Conservation (phyloP, 1,140 invertebrate species). For the Leptinotarsa defecta region DNA sequence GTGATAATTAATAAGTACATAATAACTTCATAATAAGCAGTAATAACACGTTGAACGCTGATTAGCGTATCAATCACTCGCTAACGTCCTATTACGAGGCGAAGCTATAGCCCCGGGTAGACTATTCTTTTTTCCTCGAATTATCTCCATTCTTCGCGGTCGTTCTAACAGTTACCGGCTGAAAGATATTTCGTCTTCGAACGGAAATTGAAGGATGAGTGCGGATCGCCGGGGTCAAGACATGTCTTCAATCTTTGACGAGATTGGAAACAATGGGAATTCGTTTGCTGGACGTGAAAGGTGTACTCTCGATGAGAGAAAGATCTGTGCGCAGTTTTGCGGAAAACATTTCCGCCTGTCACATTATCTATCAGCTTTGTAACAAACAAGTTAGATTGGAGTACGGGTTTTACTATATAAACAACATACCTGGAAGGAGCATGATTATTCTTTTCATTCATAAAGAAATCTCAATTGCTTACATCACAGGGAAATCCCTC, state of each 20-base stretch:
- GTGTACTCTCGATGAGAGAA: too few relatives aligned
- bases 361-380: too few relatives aligned
- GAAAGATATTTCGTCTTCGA: not conserved
- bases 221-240: not conserved
- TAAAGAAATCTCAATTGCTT: too few relatives aligned
- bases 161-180: slow-evolving; percentile 2
- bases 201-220: slow-evolving; percentile 3
- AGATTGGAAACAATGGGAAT: not conserved
- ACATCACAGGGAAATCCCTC: too few relatives aligned
- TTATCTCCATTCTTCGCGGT: not conserved
- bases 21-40: slow-evolving; percentile 1
- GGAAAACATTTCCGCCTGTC: too few relatives aligned
- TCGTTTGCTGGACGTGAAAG: too few relatives aligned
- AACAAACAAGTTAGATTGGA: too few relatives aligned
- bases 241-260: not conserved
- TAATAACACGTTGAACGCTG: not conserved
- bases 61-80: slow-evolving; percentile 5
- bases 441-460: too few relatives aligned
- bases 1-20: slow-evolving; percentile 7
- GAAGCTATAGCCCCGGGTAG: not conserved
- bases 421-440: too few relatives aligned
- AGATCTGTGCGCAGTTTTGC: too few relatives aligned
- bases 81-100: not conserved
- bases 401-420: too few relatives aligned
- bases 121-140: not conserved